Conservation (phyloP, 64 coral and sea anemone species). For the Trachythela sp. region DNA sequence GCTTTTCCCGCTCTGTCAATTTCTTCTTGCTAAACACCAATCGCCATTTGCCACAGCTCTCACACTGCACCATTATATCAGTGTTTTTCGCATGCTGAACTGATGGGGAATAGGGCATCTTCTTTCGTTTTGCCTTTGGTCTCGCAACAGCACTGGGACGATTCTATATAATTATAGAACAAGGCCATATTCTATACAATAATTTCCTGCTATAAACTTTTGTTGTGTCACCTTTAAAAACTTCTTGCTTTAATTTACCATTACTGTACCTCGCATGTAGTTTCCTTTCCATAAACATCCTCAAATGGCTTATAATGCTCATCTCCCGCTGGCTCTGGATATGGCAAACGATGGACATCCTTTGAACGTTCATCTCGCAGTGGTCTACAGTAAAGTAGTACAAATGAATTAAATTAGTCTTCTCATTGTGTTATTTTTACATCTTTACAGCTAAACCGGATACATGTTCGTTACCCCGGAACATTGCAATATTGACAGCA, state of each 20-base stretch:
- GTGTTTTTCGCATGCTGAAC: slow-evolving; percentile 20
- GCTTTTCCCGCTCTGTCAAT: neutral
- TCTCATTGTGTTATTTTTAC: neutral
- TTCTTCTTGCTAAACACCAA: slow-evolving; percentile 17
- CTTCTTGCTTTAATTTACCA: too few species aligned
- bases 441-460: too few species aligned
- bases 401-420: neutral
- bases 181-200: neutral
- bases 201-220: too few species aligned
- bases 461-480: too few species aligned
- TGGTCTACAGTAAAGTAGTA: neutral
- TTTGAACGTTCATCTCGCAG: neutral
- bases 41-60: neutral
- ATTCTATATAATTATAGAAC: neutral
- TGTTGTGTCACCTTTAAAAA: too few species aligned
- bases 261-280: neutral
- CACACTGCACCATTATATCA: slow-evolving; percentile 7
- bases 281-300: slow-evolving; percentile 15
- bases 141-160: neutral
- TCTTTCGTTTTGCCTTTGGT: neutral
- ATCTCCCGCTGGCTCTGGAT: neutral
- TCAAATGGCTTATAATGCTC: neutral
- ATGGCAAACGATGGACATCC: neutral
- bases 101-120: slow-evolving; percentile 7
- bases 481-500: too few species aligned